Conservation (phyloP, 1,140 invertebrate genomes). For the Elysia chlorotica region DNA sequence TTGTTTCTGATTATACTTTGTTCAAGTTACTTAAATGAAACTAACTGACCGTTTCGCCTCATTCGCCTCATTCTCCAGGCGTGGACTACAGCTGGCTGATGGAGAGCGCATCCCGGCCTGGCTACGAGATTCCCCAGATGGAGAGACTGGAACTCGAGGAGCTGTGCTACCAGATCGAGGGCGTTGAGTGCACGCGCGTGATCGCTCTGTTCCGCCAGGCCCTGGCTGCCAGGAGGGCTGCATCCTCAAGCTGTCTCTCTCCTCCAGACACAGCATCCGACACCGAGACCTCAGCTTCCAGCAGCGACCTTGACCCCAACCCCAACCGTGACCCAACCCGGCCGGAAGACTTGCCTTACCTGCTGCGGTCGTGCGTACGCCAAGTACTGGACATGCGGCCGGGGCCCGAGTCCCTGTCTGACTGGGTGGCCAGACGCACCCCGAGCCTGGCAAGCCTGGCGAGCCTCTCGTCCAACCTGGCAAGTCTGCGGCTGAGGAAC, state of each 20-base stretch:
- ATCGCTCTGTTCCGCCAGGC: constrained; percentile 50
- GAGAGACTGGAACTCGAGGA: constrained; percentile 55
- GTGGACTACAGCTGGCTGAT: constrained; percentile 60
- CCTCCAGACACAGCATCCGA: too few relatives aligned
- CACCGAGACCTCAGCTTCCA: too few relatives aligned
- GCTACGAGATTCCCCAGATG: constrained; percentile 54
- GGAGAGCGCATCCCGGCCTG: constrained; percentile 31
- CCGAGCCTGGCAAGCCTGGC: constrained; percentile 3
- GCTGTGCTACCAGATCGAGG: constrained; percentile 47
- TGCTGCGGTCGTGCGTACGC: constrained; percentile 45
- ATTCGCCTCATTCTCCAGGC: too few relatives aligned
- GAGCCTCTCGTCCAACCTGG: too few relatives aligned
- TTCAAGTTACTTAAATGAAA: neutral
- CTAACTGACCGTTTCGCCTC: too few relatives aligned
- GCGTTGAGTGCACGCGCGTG: constrained; percentile 46
- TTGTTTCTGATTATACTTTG: neutral
- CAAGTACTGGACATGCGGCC: constrained; percentile 16
- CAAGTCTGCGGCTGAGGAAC: neutral
- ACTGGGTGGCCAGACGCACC: constrained; percentile 13
- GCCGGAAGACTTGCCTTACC: constrained; percentile 40
- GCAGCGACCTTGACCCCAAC: too few relatives aligned
- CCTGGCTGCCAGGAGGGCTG: too few relatives aligned
- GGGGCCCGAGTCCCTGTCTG: constrained; percentile 4
- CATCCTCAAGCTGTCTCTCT: too few relatives aligned
- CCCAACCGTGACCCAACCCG: constrained; percentile 38